Conservation (phyloP, 2,888 invertebrate species). For the Drosophila anomelani region DNA sequence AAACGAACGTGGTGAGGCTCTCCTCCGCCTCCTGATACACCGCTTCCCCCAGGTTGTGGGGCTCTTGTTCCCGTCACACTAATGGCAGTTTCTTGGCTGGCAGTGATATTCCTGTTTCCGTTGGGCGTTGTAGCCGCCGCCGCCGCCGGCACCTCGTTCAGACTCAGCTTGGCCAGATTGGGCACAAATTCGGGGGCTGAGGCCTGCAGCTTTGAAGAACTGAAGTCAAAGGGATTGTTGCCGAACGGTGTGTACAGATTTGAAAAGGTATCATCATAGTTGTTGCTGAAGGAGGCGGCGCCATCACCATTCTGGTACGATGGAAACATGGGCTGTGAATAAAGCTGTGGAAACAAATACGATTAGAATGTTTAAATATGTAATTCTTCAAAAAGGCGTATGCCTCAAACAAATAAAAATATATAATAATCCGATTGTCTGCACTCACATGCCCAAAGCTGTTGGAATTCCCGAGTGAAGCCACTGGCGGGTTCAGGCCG, state of each 20-base stretch:
- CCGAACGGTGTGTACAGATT: constrained; percentile 64
- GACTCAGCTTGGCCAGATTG: constrained; percentile 76
- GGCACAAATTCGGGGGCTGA: constrained; percentile 84
- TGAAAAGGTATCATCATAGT: constrained; percentile 33
- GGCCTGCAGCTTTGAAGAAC: constrained; percentile 80
- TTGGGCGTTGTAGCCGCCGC: constrained; percentile 34
- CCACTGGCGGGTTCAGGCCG: constrained; percentile 35
- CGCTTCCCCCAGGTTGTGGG: neutral
- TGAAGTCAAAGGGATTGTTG: constrained; percentile 77
- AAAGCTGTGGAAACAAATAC: constrained; percentile 25
- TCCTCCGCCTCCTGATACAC: constrained; percentile 3
- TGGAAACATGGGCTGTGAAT: constrained; percentile 33
- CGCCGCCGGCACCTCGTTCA: constrained; percentile 32
- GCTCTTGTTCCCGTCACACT: constrained; percentile 10
- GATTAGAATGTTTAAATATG: neutral
- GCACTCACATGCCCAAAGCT: constrained; percentile 40
- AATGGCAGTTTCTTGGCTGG: constrained; percentile 52
- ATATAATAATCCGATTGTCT: neutral
- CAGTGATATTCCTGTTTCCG: constrained; percentile 63
- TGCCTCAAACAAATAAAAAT: too few species aligned
- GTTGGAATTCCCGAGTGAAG: constrained; percentile 2
- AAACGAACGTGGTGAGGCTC: neutral
- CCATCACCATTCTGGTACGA: constrained; percentile 53
- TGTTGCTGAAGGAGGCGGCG: constrained; percentile 15
- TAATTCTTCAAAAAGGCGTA: neutral